Evolutionary conservation across 2,888 invertebrate genomes (phyloP), one percentile per base, ranked within the genome.

Genomic region (Drosophila affinis): DNA sequence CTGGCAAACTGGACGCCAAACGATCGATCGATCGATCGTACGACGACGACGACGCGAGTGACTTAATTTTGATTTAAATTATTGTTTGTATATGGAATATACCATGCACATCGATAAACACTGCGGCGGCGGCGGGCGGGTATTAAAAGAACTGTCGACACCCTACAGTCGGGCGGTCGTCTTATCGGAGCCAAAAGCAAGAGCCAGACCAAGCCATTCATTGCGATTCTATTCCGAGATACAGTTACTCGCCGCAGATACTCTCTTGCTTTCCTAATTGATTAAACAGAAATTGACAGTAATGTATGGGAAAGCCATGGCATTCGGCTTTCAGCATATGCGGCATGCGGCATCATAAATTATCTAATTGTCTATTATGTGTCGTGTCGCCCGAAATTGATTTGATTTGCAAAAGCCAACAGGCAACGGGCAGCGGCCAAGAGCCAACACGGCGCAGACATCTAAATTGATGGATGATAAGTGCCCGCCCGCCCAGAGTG

Each of bases 41-140:
- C 78, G 78, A 81, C 78, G 68, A 81, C 78, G 68, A n/a, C 14
- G 18, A 7, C 14, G 39, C 39, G 74, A 62, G 58, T 46, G 83
- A 54, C 81, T 86, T 85, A 88, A 70, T 63, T 83, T 70, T 79
- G 85, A 86, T 78, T 88, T 83, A 79, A 86, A 79, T 74, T 83
- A 79, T 76, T 85, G 68, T 80, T 88, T 83, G 56, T 78, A 64
- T 73, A 70, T 24, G 81, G n/a, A 62, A 52, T 78, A 65, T 71
- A 44, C 64, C 29, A 9, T 49, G 58, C 56, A 56, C 56, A 45
- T 55, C 55, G 49, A 64, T 51, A 67, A 55, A 65, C 44, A 44
- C 52, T 62, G 7, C 24, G 52, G 52, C n/a, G 61, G 7, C 24
- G 52, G 52, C n/a, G 61, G 62, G 21, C 21, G 21, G 21, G 71